Conservation (phyloP, 2,888 invertebrate species). For the Lypha dubia region DNA sequence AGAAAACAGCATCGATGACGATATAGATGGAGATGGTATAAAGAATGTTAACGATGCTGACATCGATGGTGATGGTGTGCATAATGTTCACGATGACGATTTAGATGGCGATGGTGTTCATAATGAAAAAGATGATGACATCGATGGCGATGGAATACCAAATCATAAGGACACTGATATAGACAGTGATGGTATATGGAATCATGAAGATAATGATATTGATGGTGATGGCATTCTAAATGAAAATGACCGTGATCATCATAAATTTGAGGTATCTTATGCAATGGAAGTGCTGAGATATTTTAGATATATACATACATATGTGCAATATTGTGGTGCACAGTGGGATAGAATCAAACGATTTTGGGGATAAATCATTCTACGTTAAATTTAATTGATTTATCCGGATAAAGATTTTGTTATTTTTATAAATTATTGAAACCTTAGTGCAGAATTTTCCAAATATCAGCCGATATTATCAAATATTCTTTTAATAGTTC, state of each 20-base stretch:
- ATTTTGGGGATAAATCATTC: no score
- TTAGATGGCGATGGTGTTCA: slow-evolving; percentile 78
- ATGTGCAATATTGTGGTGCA: no score
- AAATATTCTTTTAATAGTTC: no score
- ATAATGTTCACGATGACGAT: slow-evolving; percentile 84
- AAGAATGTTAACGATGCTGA: slow-evolving; percentile 79
- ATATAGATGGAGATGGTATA: slow-evolving; percentile 82
- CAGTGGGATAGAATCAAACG: no score
- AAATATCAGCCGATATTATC: no score
- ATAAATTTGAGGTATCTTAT: slow-evolving; percentile 52
- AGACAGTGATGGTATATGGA: slow-evolving; percentile 79
- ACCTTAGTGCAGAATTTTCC: no score
- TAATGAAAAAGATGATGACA: slow-evolving; percentile 83
- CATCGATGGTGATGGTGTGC: slow-evolving; percentile 82
- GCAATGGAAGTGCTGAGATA: slow-evolving; percentile 33
- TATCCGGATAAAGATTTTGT: no score
- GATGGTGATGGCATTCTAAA: slow-evolving; percentile 77
- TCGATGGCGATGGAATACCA: slow-evolving; percentile 84
- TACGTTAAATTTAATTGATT: no score
- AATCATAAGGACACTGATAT: slow-evolving; percentile 79
- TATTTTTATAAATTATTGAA: no score
- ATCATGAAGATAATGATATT: slow-evolving; percentile 73
- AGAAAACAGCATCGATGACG: slow-evolving; percentile 83
- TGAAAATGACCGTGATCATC: slow-evolving; percentile 71
- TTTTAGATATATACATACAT: slow-evolving; percentile 29